Conservation (phyloP, 2,797 vertebrate genomes). For the Carduelis carduelis region DNA sequence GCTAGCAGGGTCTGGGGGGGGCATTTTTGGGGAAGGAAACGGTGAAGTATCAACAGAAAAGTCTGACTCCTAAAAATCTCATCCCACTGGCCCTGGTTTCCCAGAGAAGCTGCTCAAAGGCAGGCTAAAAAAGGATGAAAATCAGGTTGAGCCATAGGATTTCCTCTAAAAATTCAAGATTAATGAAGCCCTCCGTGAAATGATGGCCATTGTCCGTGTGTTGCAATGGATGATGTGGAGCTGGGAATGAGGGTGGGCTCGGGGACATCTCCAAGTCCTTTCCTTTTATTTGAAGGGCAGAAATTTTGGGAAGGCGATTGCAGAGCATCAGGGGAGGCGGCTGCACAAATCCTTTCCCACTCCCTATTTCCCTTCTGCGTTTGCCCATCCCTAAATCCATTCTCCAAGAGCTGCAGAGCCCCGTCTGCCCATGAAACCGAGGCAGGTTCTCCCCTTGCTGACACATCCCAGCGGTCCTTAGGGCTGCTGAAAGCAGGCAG, state of each 20-base stretch:
- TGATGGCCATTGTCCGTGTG: not conserved
- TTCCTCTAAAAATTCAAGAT: not conserved
- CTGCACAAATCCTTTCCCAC: rapidly evolving
- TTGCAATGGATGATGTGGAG: rapidly evolving
- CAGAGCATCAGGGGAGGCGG: not conserved
- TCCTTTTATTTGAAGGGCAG: not conserved
- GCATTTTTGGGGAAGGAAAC: not conserved
- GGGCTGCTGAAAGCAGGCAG: not conserved
- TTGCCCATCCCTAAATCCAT: not conserved
- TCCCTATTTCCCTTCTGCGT: not conserved
- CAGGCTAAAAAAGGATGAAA: not conserved
- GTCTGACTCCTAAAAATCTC: no score
- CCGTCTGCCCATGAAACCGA: not conserved
- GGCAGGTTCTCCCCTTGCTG: not conserved
- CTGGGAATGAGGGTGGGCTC: not conserved
- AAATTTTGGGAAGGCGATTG: not conserved
- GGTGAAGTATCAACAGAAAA: not conserved
- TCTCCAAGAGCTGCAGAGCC: not conserved
- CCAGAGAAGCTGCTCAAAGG: not conserved
- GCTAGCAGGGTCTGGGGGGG: not conserved
- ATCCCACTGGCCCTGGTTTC: not conserved
- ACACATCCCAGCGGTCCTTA: not conserved
- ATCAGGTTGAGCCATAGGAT: not conserved
- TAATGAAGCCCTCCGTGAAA: not conserved
- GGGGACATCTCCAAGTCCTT: not conserved